Base-by-base conservation (phyloP, 2,113 vertebrate species). In the Arothron firmamentum region DNA sequence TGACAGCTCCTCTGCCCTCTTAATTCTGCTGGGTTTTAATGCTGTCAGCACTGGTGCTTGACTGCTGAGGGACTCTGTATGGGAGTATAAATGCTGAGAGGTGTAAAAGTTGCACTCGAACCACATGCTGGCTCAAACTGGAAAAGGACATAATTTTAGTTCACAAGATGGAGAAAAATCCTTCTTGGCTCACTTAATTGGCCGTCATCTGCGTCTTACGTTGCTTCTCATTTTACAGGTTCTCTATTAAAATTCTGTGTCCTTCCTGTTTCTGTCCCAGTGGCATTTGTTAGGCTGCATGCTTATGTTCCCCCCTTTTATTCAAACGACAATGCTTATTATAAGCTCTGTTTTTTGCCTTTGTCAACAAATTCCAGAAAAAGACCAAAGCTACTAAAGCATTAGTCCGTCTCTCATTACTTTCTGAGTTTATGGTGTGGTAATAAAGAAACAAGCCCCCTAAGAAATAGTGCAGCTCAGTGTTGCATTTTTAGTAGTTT, bases 1-100 rank as follows among this genome's bases (percentile, higher is more conserved):
- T 85, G 86, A 80, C 78, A 75, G 82, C 58, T 12, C 69, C 77
- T 84, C 67, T 83, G 80, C 81, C 76, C 78, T 78, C 52, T 17
- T 62, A 43, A 74, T 74, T 72, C 77, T 80, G 70, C 45, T 69
- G 75, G 83, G 77, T 72, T 75, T 83, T 70, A 55, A 65, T 14
- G 58, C 74, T 83, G 85, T 79, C 82, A 82, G 72, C 75, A 20
- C 53, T 65, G 74, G 38, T 53, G 64, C 60, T 65, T 66, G 64
- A 67, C 74, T 83, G 71, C 66, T 78, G 23, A 8, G 75, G 58
- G 65, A 78, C 72, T 74, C 64, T 56, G 49, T 81, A 50, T 63
- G 38, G 58, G 63, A 51, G 65, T 69, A 54, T 63, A 82, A 79
- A 55, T 82, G 80, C 77, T 79, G 74, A 81, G 70, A 77, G 73